phyloP scores from a whole-genome alignment of 2,888 invertebrate genomes.

The Linnaemya vulpina region DNA sequence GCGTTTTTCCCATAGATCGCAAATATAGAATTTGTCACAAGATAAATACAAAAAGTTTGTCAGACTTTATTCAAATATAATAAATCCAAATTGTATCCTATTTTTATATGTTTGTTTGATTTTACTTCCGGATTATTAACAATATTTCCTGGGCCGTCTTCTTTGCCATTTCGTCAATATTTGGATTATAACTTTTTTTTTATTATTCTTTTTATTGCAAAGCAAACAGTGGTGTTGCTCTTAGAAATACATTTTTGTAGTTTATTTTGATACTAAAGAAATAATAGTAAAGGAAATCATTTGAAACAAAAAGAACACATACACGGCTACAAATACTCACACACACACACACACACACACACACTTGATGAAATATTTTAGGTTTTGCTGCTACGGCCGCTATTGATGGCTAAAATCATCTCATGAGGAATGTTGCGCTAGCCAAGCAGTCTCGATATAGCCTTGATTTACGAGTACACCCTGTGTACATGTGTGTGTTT shows the following conservation, averaged over 20 bases:
- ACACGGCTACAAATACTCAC: neutral
- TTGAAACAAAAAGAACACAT: neutral
- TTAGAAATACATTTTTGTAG: slow-evolving; percentile 15
- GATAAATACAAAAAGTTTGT: no score
- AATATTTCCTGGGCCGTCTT: neutral
- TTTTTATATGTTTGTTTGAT: slow-evolving; percentile 57
- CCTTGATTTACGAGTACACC: slow-evolving; percentile 50
- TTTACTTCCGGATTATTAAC: slow-evolving; percentile 20
- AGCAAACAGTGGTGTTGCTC: slow-evolving; percentile 10
- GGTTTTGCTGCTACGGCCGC: neutral
- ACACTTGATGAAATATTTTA: neutral
- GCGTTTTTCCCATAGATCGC: neutral
- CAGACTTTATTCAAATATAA: slow-evolving; percentile 1
- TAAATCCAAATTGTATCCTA: slow-evolving; percentile 55
- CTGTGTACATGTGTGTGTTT: no score
- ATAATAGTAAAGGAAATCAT: slow-evolving; percentile 54
- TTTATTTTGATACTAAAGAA: slow-evolving; percentile 32
- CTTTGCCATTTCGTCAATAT: neutral
- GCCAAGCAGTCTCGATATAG: slow-evolving; percentile 66
- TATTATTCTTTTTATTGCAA: neutral
- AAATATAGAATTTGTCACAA: no score
- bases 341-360: slow-evolving; percentile 10
- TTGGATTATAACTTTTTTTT: neutral
- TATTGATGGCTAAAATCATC: neutral
- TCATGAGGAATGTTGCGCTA: slow-evolving; percentile 16